Conservation (phyloP, 2,113 vertebrate genomes). For the Antigone vipio region DNA sequence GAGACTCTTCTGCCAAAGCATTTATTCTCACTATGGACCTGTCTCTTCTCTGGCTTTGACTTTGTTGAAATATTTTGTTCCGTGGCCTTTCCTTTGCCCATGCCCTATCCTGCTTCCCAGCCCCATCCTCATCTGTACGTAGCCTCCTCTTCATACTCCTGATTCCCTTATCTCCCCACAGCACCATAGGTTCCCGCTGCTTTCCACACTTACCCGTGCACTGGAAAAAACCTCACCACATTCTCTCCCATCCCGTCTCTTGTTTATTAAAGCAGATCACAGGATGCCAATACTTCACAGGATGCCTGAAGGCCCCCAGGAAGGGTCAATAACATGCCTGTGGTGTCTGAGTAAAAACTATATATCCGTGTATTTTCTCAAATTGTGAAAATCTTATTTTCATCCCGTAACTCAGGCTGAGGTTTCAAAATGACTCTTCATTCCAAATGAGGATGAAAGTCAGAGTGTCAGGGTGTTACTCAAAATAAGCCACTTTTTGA, state of each 20-base stretch:
- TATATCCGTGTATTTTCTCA: not conserved
- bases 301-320: not conserved
- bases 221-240: not conserved
- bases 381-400: not conserved
- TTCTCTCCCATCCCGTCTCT: not conserved
- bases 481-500: not conserved
- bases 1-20: not conserved
- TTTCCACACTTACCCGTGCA: not conserved
- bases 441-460: not conserved
- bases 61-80: not conserved
- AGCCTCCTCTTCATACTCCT: not conserved
- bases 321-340: not conserved
- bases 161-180: not conserved
- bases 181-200: not conserved
- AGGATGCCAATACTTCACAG: not conserved
- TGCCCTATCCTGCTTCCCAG: not conserved
- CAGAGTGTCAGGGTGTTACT: not conserved
- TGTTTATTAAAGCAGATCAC: not conserved
- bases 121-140: not conserved
- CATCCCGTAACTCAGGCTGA: not conserved
- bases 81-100: not conserved
- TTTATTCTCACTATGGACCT: not conserved
- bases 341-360: not conserved
- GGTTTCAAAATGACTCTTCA: not conserved
- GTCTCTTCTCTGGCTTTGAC: not conserved